Evolutionary conservation across 2,888 invertebrate genomes (phyloP), one percentile per base, ranked within the genome.

Genomic region (Clepsis dumicolana): DNA sequence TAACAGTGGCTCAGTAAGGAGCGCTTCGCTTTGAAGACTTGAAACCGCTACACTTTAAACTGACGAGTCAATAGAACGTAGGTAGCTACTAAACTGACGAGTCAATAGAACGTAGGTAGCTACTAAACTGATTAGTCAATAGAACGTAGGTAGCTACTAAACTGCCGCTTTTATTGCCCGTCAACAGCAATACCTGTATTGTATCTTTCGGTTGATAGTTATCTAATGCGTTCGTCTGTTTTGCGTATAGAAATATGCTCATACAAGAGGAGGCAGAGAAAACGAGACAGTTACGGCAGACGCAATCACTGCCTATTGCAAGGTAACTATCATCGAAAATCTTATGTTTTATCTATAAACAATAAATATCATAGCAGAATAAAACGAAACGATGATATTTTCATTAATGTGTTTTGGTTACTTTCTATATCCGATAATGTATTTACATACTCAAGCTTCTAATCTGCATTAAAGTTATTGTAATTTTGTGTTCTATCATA

Each of bases 221-320:
- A 48, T 18, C 21, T 48, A 27, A 52, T n/a, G n/a, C n/a, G 52
- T 27, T 21, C 24, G 50, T 50, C 52, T 25, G 52, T n/a, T 27
- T 10, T 10, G n/a, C 65, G 78, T 77, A 64, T 73, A 82, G 84
- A 72, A 83, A 84, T 70, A 79, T 81, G 74, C 77, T 90, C 62
- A 82, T 90, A 73, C 88, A 90, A 78, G 84, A 88, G 74, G 91
- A 90, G 70, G 82, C 87, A 66, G 94, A 93, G 72, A 89, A 91
- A 72, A 86, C 90, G 35, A 85, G 93, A 56, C 56, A 62, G 77
- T 87, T 94, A 50, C 84, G 94, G 74, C 88, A 93, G 1, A 94
- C 94, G 21, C 91, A 91, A 72, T 94, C 94, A 10, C 77, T 94
- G 68, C 94, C 94, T 14, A 87, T 92, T 71, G 82, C 83, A 12